Conservation (phyloP, 2,113 vertebrate species). For the Ifrita kowaldi region DNA sequence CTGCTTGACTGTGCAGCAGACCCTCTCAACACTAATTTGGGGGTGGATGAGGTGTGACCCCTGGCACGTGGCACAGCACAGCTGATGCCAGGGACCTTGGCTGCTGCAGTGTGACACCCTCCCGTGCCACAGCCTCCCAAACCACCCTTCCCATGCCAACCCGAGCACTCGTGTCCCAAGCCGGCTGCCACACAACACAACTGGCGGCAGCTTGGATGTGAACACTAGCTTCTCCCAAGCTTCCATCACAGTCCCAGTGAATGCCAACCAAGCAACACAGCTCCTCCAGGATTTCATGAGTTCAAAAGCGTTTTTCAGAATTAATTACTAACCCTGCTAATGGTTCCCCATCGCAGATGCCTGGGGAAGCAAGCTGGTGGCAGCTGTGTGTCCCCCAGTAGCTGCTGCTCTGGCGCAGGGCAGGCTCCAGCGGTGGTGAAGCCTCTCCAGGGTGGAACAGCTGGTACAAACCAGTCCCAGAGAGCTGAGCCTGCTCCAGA, state of each 20-base stretch:
- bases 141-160: not conserved
- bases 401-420: not conserved
- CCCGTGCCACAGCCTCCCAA: not conserved
- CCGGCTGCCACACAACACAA: not conserved
- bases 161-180: accelerated
- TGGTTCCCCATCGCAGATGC: accelerated
- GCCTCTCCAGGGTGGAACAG: not conserved
- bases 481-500: not conserved
- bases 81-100: not conserved
- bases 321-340: not conserved
- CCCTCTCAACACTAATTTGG: not conserved
- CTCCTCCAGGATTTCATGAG: not conserved
- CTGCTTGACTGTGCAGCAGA: not conserved
- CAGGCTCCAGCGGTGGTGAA: not conserved
- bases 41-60: not conserved
- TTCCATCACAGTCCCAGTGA: not conserved
- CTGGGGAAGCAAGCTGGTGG: not conserved
- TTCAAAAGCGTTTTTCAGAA: not conserved
- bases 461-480: not conserved
- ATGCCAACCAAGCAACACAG: not conserved
- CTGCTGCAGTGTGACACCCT: not conserved
- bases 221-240: not conserved
- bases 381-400: not conserved
- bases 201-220: accelerated
- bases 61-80: accelerated